These are phyloP conservation scores for Rhegmatorhina hoffmannsi DNA, from an alignment of 2,113 vertebrate genomes.

Conservation along the genomic window DNA sequence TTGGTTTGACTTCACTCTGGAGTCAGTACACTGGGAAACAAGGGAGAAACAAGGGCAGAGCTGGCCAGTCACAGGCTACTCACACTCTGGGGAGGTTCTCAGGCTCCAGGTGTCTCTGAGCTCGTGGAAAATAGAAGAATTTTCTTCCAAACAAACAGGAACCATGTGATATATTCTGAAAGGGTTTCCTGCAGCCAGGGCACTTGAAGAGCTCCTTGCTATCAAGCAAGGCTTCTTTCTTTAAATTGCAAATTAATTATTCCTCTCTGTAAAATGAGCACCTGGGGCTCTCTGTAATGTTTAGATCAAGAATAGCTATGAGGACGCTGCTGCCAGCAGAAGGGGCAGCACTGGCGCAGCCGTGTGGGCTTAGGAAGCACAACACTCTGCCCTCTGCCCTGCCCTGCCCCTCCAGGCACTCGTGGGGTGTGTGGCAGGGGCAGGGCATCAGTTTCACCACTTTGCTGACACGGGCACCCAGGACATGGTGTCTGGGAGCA, in stretches of 20 bases:
- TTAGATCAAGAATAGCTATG: not conserved
- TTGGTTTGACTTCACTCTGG: not conserved
- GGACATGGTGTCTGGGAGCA: not conserved
- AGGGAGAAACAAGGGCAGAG: not conserved
- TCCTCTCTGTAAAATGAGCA: not conserved
- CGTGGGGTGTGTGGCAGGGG: accelerated
- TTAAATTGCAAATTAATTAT: not conserved
- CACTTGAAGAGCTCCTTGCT: not conserved
- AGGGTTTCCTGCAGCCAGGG: not conserved
- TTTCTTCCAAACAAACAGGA: not conserved
- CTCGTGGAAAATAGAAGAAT: not conserved
- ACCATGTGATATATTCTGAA: too few relatives aligned
- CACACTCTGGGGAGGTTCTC: not conserved
- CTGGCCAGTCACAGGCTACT: not conserved
- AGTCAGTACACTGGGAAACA: accelerated
- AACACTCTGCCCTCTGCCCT: too few relatives aligned
- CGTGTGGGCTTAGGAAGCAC: not conserved
- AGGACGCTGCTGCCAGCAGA: accelerated
- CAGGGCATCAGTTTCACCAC: too few relatives aligned
- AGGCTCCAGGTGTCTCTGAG: not conserved
- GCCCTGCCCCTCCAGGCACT: accelerated
- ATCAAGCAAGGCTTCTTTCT: not conserved
- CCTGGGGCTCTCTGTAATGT: not conserved
- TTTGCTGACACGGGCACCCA: too few relatives aligned
- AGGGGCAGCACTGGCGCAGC: not conserved